These are phyloP conservation scores for Syncerus caffer DNA, from an alignment of 2,797 vertebrate species.

Conservation along the genomic window DNA sequence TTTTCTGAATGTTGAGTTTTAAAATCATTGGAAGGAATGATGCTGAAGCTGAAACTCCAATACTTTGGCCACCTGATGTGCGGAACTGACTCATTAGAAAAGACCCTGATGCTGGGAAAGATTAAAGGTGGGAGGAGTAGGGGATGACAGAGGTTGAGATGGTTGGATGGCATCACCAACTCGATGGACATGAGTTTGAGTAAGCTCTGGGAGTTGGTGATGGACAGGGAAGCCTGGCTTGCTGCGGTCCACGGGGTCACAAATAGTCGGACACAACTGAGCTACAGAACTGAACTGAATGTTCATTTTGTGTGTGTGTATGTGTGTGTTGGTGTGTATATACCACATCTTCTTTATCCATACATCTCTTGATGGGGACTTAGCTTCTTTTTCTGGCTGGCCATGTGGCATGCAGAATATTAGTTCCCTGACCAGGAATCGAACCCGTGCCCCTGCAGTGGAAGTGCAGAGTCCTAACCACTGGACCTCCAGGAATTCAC, in stretches of 20 bases:
- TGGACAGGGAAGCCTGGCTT: neutral
- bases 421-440: neutral
- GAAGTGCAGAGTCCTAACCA: neutral
- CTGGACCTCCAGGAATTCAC: neutral
- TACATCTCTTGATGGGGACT: neutral
- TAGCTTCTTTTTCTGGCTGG: neutral
- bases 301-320: neutral
- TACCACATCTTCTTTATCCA: neutral
- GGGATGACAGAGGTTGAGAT: neutral
- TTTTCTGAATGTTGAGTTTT: neutral
- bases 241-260: accelerated
- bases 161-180: neutral
- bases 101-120: neutral
- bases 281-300: accelerated
- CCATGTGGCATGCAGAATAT: neutral
- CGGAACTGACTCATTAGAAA: neutral
- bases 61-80: neutral
- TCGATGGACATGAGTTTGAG: neutral
- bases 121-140: neutral
- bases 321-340: neutral
- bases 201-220: neutral
- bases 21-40: neutral
- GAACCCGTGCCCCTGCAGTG: accelerated
- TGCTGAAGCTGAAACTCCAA: neutral
- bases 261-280: accelerated